Conservation (phyloP, 2,888 invertebrate genomes). For the Zaprionus lineosus region DNA sequence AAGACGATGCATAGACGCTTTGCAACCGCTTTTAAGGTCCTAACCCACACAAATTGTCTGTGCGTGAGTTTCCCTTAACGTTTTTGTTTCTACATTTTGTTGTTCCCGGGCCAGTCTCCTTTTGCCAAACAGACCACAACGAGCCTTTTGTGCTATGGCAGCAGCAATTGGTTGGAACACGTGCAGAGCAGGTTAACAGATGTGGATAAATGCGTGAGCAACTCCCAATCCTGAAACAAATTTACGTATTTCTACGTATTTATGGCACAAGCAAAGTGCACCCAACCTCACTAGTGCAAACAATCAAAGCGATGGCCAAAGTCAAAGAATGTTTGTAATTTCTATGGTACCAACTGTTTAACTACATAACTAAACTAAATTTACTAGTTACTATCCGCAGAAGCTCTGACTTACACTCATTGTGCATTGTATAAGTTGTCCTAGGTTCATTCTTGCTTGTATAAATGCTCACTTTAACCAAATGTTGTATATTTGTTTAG, state of each 20-base stretch:
- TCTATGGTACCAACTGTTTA: too few relatives aligned
- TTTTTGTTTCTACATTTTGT: slow-evolving; percentile 10
- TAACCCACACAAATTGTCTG: slow-evolving; percentile 41
- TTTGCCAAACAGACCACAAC: slow-evolving; percentile 38
- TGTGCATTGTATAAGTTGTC: too few relatives aligned
- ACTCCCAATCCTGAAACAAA: slow-evolving; percentile 23
- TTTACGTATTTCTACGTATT: slow-evolving; percentile 53
- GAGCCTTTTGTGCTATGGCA: slow-evolving; percentile 39
- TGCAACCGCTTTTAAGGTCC: slow-evolving; percentile 48
- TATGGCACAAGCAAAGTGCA: slow-evolving; percentile 65
- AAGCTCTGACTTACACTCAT: too few relatives aligned
- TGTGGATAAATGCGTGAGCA: slow-evolving; percentile 32
- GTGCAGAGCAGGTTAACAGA: slow-evolving; percentile 5
- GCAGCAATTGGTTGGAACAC: slow-evolving; percentile 44
- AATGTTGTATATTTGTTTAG: too few relatives aligned
- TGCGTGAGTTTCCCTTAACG: slow-evolving; percentile 47
- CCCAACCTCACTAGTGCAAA: slow-evolving; percentile 45
- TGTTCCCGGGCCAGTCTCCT: slow-evolving; percentile 1
- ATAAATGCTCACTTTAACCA: too few relatives aligned
- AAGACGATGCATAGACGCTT: slow-evolving; percentile 42
- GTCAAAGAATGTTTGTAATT: too few relatives aligned
- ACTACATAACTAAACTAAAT: too few relatives aligned
- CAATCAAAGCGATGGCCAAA: slow-evolving; percentile 17
- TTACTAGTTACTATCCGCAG: too few relatives aligned
- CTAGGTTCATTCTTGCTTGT: too few relatives aligned